Base-by-base conservation (phyloP, 2,797 vertebrate species). In the Alosa sapidissima region DNA sequence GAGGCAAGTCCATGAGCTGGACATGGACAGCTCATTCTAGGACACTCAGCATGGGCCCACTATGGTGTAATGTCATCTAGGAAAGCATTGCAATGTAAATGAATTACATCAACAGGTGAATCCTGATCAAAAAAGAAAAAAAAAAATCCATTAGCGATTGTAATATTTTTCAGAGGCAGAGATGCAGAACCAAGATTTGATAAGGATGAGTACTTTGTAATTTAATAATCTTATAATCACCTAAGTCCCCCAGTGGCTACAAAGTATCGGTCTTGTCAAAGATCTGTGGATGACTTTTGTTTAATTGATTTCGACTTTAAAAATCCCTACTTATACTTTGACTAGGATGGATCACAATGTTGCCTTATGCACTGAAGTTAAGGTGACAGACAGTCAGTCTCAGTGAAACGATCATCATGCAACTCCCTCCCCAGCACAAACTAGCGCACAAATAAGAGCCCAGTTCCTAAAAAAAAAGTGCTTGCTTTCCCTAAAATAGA, bases 401-500 rank as follows among this genome's bases (percentile, higher is more conserved):
- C 16, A 8, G 6, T 6, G 47, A 78, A 19, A 7, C 16, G 21
- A 21, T 78, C 16, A 47, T 78, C 72, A 75, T 45, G 4, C 41
- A 47, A 47, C 72, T 47, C 36, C 36, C 72, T 78, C 72, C 41
- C 72, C 19, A 19, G 72, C 72, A 47, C 36, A 36, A 1, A 45
- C 41, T 45, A 47, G 36, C 78, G 16, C 16, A 21, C 36, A 78
- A 87, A 81, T 68, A 52, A 75, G 55, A 33, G 52, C 52, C 54
- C 82, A n/a, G 81, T 85, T 89, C 81, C 82, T 87, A 72, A 52
- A 88, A 47, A 47, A 78, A 78, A 2, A 19, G 65, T 21, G 87
- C 83, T 87, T 87, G 54, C 85, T 88, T 89, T 81, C 81, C 83
- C 88, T 47, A 87, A 88, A 89, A 92, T 48, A 86, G 83, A 86